Evolutionary conservation across 2,888 invertebrate genomes (phyloP).

Genomic region (Gonocerus acuteangulatus): DNA sequence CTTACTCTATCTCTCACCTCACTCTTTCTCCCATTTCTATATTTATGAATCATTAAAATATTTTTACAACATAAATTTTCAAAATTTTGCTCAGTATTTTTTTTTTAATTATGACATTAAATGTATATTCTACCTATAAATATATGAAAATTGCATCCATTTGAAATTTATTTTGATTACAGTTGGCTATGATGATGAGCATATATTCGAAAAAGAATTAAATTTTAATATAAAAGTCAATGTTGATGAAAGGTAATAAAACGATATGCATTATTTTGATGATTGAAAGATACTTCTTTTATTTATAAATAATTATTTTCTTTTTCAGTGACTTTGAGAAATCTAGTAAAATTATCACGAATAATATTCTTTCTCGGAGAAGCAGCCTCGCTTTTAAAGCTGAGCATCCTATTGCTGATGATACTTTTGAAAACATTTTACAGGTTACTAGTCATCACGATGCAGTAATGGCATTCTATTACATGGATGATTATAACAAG

Average conservation of each 20-base stretch:
- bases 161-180: no score
- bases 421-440: constrained; percentile 52
- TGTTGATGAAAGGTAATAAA: constrained; percentile 46
- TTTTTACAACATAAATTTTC: no score
- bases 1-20: not conserved
- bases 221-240: constrained; percentile 56
- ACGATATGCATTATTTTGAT: not conserved
- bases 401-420: constrained; percentile 44
- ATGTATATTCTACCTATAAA: no score
- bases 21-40: not conserved
- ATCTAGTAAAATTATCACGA: constrained; percentile 42
- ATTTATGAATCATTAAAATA: no score
- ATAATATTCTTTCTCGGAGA: constrained; percentile 42
- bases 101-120: no score
- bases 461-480: constrained; percentile 83
- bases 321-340: constrained; percentile 43
- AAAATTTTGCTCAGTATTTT: no score
- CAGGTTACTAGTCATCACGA: constrained; percentile 71
- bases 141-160: no score
- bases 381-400: constrained; percentile 44
- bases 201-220: constrained; percentile 48
- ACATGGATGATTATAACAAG: constrained; percentile 78
- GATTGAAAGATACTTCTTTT: not conserved
- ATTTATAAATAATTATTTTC: not conserved
- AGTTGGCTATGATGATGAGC: constrained; percentile 45